These are phyloP conservation scores for Ceyx cyanopectus DNA, from an alignment of 2,113 vertebrate species.

Conservation along the genomic window DNA sequence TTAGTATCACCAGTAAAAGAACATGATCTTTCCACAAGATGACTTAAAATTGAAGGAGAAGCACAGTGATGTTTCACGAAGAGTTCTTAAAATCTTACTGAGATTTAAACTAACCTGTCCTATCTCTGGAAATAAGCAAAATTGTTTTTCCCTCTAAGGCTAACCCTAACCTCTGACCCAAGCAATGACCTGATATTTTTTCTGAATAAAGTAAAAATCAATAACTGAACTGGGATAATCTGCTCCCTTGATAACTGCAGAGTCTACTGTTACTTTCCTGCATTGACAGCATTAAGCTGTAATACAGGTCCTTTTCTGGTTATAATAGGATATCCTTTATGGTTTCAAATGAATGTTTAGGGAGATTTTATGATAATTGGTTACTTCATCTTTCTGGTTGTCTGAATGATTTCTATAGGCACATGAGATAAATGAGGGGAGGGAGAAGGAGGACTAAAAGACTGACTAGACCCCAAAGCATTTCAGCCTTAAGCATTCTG, in stretches of 20 bases:
- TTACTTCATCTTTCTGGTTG: background rate
- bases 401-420: background rate
- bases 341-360: background rate
- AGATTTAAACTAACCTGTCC: background rate
- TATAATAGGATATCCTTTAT: background rate
- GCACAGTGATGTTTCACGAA: background rate
- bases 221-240: background rate
- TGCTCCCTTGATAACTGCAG: background rate
- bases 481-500: background rate
- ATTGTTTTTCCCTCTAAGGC: background rate
- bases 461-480: background rate
- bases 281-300: background rate
- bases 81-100: background rate
- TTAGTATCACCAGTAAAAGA: background rate
- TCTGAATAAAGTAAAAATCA: conserved; percentile 45
- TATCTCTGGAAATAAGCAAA: background rate
- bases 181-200: background rate
- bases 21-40: background rate
- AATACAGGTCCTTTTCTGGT: background rate
- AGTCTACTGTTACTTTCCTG: background rate
- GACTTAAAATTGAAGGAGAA: background rate
- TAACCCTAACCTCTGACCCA: background rate
- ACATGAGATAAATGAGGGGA: background rate
- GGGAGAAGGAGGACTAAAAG: background rate
- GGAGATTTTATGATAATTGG: background rate